Evolutionary conservation across 2,888 invertebrate species (phyloP).

Genomic region (Eupithecia tripunctaria): DNA sequence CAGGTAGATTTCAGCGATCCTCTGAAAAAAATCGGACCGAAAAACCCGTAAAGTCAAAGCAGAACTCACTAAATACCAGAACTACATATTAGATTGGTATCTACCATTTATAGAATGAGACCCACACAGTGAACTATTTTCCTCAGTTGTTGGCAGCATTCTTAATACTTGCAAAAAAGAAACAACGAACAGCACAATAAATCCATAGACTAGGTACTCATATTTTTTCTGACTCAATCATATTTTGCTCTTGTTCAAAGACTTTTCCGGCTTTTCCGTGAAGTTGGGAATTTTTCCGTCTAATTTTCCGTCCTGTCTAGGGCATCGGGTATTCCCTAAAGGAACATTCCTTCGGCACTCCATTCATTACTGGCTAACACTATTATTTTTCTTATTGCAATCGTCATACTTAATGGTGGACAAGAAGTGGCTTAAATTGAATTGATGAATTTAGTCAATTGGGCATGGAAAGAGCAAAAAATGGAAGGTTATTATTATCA

Average conservation of each 20-base stretch:
- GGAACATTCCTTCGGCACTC: constrained; percentile 58
- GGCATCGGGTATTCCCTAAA: constrained; percentile 53
- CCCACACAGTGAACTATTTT: not conserved
- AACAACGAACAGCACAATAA: not conserved
- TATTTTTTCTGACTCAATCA: not conserved
- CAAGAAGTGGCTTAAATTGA: constrained; percentile 17
- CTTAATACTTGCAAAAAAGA: not conserved
- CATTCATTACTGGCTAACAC: constrained; percentile 62
- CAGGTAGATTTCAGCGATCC: no score
- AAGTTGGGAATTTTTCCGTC: not conserved
- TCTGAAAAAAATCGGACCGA: no score
- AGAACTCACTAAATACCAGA: no score
- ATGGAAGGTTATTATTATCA: not conserved
- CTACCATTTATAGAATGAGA: no score
- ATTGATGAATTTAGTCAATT: no score
- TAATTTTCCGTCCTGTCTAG: not conserved
- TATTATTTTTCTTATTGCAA: constrained; percentile 56
- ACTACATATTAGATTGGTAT: no score
- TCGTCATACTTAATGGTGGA: constrained; percentile 38
- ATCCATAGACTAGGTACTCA: not conserved
- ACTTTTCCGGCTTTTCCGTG: constrained; percentile 7
- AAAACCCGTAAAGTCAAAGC: no score
- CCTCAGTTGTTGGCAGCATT: not conserved
- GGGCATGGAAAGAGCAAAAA: not conserved
- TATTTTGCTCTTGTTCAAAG: not conserved